These are phyloP conservation scores for Zaprionus taronus DNA, from an alignment of 1,140 invertebrate genomes.

Conservation along the genomic window DNA sequence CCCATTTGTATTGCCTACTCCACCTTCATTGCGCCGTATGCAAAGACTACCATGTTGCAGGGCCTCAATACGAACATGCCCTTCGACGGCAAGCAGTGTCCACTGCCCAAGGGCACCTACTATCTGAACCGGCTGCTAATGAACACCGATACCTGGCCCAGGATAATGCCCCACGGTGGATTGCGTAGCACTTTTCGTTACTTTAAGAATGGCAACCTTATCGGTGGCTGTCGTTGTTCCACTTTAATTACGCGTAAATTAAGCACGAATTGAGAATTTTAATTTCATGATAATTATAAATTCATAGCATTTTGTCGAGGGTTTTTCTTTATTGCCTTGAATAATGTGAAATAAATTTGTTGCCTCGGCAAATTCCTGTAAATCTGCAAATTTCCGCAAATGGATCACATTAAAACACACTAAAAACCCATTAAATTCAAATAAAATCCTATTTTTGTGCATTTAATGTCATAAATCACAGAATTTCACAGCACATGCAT, in stretches of 20 bases:
- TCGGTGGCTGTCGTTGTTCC: not conserved
- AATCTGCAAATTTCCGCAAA: slow-evolving; percentile 73
- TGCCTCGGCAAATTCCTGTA: slow-evolving; percentile 38
- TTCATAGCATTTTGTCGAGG: slow-evolving; percentile 19
- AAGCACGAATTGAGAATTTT: not conserved
- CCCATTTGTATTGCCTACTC: slow-evolving; percentile 26
- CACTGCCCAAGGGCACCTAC: slow-evolving; percentile 34
- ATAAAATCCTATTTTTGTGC: slow-evolving; percentile 81
- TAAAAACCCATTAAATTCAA: slow-evolving; percentile 81
- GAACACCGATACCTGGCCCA: slow-evolving; percentile 38
- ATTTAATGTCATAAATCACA: slow-evolving; percentile 81
- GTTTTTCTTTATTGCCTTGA: not conserved
- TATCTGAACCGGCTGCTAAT: slow-evolving; percentile 31
- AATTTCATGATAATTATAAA: slow-evolving; percentile 11
- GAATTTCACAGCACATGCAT: slow-evolving; percentile 66
- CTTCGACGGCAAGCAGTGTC: slow-evolving; percentile 24
- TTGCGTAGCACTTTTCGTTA: not conserved
- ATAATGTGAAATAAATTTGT: slow-evolving; percentile 25
- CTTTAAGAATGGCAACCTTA: slow-evolving; percentile 2
- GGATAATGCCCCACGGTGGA: slow-evolving; percentile 26
- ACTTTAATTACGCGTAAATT: not conserved
- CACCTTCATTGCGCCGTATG: slow-evolving; percentile 16
- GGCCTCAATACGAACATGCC: slow-evolving; percentile 40
- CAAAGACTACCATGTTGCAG: not conserved
- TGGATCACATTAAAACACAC: slow-evolving; percentile 78